Conservation (phyloP, 2,888 invertebrate species). For the Dastarcus helophoroides region DNA sequence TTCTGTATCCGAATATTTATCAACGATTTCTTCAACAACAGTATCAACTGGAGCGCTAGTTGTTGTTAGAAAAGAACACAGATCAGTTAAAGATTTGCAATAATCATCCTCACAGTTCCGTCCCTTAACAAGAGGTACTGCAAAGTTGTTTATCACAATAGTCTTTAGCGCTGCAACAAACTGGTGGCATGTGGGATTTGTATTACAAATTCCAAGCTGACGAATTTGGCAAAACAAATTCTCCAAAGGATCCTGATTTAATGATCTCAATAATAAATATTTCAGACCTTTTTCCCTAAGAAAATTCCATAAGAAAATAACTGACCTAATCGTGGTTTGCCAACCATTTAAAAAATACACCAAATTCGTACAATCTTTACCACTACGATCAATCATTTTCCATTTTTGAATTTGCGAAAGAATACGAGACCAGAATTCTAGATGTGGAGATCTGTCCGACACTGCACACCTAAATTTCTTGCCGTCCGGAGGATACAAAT, state of each 20-base stretch:
- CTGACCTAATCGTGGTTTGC: conserved; percentile 3
- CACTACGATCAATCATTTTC: neutral
- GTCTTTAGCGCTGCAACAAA: conserved; percentile 6
- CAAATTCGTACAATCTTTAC: conserved; percentile 2
- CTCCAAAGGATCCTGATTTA: conserved; percentile 11
- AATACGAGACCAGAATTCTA: conserved; percentile 8
- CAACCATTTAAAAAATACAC: conserved; percentile 9
- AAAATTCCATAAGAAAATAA: neutral
- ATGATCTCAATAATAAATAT: conserved; percentile 5
- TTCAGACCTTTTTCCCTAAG: conserved; percentile 4
- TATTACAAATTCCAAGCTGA: conserved; percentile 6
- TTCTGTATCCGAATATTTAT: conserved; percentile 1
- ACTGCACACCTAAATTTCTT: conserved; percentile 5
- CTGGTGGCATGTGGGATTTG: conserved; percentile 7
- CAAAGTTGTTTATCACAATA: conserved; percentile 6
- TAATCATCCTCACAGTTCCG: conserved; percentile 7
- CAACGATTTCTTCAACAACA: conserved; percentile 1
- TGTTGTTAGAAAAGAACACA: conserved; percentile 2
- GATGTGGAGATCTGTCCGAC: conserved; percentile 6
- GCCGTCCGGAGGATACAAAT: conserved; percentile 2
- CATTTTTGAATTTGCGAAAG: conserved; percentile 6
- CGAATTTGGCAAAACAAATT: conserved; percentile 8
- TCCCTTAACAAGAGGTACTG: neutral
- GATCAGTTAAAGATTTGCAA: conserved; percentile 4
- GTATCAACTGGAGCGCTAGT: neutral